These are phyloP conservation scores for Melanostoma mellinum DNA, from an alignment of 2,888 invertebrate species.

Conservation along the genomic window DNA sequence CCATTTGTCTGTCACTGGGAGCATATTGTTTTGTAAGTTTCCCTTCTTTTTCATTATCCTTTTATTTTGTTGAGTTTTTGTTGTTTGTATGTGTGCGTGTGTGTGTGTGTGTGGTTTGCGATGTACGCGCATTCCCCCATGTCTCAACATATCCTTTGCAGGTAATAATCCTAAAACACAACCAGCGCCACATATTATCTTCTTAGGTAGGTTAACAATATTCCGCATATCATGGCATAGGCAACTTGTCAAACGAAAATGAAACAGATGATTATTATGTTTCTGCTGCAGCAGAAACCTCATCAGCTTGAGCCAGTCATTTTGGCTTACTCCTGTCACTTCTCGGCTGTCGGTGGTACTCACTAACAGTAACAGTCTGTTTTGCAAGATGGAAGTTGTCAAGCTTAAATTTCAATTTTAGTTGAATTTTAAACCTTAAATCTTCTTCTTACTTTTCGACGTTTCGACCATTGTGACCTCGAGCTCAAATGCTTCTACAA, in stretches of 20 bases:
- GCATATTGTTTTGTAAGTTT: constrained; percentile 50
- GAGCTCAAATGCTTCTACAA: no score
- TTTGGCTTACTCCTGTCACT: background rate
- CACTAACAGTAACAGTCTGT: background rate
- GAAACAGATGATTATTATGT: constrained; percentile 59
- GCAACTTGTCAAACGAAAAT: constrained; percentile 64
- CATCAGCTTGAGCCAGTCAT: constrained; percentile 50
- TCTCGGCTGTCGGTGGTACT: background rate
- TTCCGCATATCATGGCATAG: constrained; percentile 13
- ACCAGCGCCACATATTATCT: constrained; percentile 19
- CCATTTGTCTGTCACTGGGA: constrained; percentile 24
- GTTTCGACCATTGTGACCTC: no score
- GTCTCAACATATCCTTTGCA: background rate
- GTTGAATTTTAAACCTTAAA: no score
- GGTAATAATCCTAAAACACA: constrained; percentile 46
- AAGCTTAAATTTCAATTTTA: no score
- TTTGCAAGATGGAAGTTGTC: background rate
- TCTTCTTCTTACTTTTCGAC: no score
- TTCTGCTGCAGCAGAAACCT: constrained; percentile 54
- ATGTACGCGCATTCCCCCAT: background rate
- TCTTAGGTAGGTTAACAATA: constrained; percentile 55
- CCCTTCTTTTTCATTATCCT: constrained; percentile 43
- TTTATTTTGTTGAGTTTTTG: constrained; percentile 21
- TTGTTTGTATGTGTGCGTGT: constrained; percentile 15
- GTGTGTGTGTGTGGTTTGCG: background rate